Conservation (phyloP, 2,797 vertebrate genomes). For the Macropodus opercularis region DNA sequence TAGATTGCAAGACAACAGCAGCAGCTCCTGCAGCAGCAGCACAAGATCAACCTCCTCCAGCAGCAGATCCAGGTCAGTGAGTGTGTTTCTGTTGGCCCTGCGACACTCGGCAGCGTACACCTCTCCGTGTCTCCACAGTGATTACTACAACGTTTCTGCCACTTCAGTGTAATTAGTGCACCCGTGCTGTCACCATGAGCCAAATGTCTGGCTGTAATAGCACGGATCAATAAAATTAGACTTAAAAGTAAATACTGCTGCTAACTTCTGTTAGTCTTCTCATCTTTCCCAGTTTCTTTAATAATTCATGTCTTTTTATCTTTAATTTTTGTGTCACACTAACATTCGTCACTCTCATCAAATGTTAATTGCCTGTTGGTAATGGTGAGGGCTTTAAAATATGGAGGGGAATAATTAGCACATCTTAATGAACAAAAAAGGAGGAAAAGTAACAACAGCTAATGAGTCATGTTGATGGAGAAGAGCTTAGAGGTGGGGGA, state of each 20-base stretch:
- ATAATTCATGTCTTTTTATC: conserved; percentile 40
- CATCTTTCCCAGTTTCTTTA: conserved; percentile 12
- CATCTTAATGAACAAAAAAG: conserved; percentile 82
- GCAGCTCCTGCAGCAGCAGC: conserved; percentile 99
- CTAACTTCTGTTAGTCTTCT: conserved; percentile 30
- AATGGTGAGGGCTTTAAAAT: conserved; percentile 75
- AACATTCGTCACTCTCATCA: conserved; percentile 70
- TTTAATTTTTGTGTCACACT: conserved; percentile 65
- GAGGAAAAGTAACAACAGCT: conserved; percentile 73
- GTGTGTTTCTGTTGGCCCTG: conserved; percentile 51
- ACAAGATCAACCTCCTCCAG: conserved; percentile 99
- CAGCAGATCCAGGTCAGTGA: conserved; percentile 99
- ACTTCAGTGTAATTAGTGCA: conserved; percentile 45
- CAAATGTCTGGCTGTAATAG: conserved; percentile 33
- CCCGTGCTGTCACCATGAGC: conserved; percentile 29
- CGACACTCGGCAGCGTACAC: conserved; percentile 25
- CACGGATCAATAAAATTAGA: conserved; percentile 56
- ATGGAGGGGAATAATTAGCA: conserved; percentile 85
- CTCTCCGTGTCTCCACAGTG: conserved; percentile 27
- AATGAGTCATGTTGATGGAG: conserved; percentile 77
- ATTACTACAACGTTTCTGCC: conserved; percentile 41
- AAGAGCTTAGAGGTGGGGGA: conserved; percentile 74
- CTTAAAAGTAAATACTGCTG: conserved; percentile 53
- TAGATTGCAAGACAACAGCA: conserved; percentile 99
- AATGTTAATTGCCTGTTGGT: conserved; percentile 80